A percentile compares a stretch with the other conserved stretches of the same genome.
phyloP scores from a whole-genome alignment of 2,113 vertebrate genomes.

The Poicephalus gulielmi region DNA sequence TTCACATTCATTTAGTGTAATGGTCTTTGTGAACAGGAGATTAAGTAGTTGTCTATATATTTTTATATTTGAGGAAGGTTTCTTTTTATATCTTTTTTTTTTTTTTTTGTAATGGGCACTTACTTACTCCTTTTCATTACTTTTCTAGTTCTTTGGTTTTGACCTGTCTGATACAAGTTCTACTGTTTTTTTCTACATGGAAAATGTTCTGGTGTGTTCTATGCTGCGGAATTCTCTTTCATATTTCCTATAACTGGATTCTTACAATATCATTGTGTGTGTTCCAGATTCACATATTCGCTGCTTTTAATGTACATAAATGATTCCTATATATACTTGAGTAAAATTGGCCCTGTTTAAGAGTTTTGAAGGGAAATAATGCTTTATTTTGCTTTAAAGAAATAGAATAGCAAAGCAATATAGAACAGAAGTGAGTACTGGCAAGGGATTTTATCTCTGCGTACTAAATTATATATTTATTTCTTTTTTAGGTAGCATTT shows the following conservation, averaged over 20 bases:
- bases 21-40: background rate
- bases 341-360: background rate
- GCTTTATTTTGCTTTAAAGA: background rate
- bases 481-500: constrained; percentile 38
- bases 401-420: background rate
- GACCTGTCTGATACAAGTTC: background rate
- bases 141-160: background rate
- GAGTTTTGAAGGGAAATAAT: background rate
- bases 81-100: background rate
- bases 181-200: background rate
- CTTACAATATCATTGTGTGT: background rate
- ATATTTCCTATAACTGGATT: background rate
- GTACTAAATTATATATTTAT: background rate
- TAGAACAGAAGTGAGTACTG: background rate
- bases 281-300: background rate
- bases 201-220: background rate
- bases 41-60: background rate
- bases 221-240: background rate
- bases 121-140: background rate
- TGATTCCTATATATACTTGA: background rate
- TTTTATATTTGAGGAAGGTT: background rate
- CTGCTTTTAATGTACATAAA: background rate
- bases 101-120: background rate
- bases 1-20: background rate
- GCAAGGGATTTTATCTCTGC: background rate